Evolutionary conservation across 2,113 vertebrate species (phyloP).

Genomic region (Boleophthalmus pectinirostris): DNA sequence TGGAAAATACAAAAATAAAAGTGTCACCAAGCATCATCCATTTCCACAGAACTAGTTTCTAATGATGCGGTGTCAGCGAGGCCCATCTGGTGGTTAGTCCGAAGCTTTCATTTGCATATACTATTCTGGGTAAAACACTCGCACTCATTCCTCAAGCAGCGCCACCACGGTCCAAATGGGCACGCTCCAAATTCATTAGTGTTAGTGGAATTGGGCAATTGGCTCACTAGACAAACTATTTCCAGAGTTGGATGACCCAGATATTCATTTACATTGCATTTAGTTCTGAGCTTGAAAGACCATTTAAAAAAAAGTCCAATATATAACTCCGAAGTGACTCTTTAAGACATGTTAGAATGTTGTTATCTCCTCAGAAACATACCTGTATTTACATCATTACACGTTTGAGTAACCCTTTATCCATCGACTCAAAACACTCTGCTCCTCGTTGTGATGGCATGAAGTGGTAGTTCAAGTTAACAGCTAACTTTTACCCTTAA

Average conservation of each 20-base stretch:
- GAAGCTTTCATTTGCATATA: constrained; percentile 21
- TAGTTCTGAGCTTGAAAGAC: background rate
- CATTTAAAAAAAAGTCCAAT: no score
- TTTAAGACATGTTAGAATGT: no score
- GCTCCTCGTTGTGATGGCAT: no score
- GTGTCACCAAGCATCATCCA: background rate
- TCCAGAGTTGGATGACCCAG: constrained; percentile 8
- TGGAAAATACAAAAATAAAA: background rate
- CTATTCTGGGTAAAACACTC: background rate
- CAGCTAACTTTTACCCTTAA: no score
- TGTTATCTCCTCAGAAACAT: no score
- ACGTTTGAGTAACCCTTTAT: no score
- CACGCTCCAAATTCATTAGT: constrained; percentile 1
- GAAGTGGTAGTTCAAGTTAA: no score
- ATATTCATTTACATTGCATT: constrained; percentile 1
- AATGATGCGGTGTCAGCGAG: constrained; percentile 11
- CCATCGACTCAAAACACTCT: no score
- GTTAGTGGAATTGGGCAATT: background rate
- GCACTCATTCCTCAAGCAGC: background rate
- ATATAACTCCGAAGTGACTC: no score
- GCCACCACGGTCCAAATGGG: background rate
- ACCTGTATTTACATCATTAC: no score
- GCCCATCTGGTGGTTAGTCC: constrained; percentile 30
- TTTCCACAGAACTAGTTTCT: constrained; percentile 15
- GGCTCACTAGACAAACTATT: background rate